Conservation (phyloP, 2,888 invertebrate species). For the Adela reaumurella region DNA sequence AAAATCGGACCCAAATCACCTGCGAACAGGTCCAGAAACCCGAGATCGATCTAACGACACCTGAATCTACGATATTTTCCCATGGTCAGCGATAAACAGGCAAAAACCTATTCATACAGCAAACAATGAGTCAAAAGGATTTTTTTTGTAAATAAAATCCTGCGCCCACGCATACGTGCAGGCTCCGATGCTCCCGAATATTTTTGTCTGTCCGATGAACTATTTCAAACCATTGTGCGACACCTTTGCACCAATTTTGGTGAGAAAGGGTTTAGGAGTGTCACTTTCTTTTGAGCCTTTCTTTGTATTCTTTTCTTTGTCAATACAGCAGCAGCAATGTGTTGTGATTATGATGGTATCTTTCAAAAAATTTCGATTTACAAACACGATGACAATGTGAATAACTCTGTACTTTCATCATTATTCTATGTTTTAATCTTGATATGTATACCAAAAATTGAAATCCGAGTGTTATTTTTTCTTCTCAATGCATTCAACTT, state of each 20-base stretch:
- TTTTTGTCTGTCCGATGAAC: conserved; percentile 20
- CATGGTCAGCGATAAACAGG: conserved; percentile 55
- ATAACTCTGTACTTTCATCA: no score
- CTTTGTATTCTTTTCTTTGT: conserved; percentile 1
- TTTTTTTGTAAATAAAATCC: conserved; percentile 42
- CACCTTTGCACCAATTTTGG: conserved; percentile 49
- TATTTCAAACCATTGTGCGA: conserved; percentile 46
- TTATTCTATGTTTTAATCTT: no score
- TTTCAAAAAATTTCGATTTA: no score
- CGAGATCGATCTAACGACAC: conserved; percentile 37
- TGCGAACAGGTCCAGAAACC: conserved; percentile 35
- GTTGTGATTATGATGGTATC: no score
- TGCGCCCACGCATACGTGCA: conserved; percentile 29
- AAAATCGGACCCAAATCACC: conserved; percentile 16
- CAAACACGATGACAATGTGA: no score
- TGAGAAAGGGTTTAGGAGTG: conserved; percentile 48
- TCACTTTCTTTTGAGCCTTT: conserved; percentile 30
- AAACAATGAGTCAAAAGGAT: conserved; percentile 51
- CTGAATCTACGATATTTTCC: conserved; percentile 51
- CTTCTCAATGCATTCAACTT: no score
- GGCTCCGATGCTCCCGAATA: not conserved
- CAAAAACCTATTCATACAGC: conserved; percentile 36
- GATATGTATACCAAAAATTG: no score
- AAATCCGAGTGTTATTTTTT: no score
- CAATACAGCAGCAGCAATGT: no score